A percentile compares a stretch with the other conserved stretches of the same genome.
phyloP scores from a whole-genome alignment of 2,113 vertebrate species.

The Cacatua alba region DNA sequence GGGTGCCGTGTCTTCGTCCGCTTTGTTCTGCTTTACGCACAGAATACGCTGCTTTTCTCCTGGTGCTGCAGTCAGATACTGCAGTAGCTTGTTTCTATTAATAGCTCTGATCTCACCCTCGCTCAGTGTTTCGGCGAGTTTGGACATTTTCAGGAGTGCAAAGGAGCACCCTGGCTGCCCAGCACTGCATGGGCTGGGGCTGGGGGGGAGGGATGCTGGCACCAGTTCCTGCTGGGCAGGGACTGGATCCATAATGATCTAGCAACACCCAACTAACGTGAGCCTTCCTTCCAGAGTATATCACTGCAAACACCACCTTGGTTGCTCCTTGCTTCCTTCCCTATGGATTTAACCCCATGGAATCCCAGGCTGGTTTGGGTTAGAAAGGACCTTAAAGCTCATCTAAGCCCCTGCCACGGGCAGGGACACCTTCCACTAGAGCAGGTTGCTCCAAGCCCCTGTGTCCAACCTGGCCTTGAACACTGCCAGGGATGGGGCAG shows the following conservation, averaged over 20 bases:
- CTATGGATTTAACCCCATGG: too few species aligned
- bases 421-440: too few species aligned
- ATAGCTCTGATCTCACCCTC: constrained; percentile 35
- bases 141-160: constrained; percentile 8
- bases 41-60: neutral
- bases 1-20: neutral
- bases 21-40: neutral
- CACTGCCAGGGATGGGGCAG: neutral
- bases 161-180: neutral
- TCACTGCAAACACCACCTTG: neutral
- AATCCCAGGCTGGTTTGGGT: too few species aligned
- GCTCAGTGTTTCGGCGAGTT: neutral
- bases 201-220: neutral
- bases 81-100: constrained; percentile 44
- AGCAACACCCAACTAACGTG: neutral
- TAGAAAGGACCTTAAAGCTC: too few species aligned
- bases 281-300: neutral
- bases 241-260: neutral
- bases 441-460: too few species aligned
- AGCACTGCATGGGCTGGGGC: neutral
- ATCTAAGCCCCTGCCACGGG: too few species aligned
- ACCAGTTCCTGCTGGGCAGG: rapidly evolving
- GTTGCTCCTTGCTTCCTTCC: too few species aligned
- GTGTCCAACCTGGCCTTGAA: too few species aligned
- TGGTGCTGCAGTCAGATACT: constrained; percentile 43